phyloP scores from a whole-genome alignment of 1,140 invertebrate species.

The Caerostris extrusa region DNA sequence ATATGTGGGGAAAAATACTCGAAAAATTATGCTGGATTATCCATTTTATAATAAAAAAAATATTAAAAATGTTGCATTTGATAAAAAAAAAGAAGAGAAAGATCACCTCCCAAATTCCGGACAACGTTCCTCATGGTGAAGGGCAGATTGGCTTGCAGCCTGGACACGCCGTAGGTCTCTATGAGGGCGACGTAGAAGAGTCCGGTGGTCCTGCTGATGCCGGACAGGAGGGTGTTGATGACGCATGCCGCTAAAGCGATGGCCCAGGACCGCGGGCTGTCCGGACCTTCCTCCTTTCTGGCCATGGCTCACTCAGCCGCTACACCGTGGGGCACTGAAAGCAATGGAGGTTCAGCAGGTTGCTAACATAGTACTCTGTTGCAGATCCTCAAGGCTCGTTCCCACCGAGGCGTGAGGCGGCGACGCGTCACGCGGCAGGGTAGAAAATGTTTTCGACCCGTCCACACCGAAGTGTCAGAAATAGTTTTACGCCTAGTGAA shows the following conservation, averaged over 20 bases:
- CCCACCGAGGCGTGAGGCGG: no score
- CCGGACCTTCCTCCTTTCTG: slow-evolving; percentile 36
- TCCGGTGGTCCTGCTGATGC: slow-evolving; percentile 65
- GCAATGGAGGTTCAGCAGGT: no score
- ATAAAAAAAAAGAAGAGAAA: not conserved
- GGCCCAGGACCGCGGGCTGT: slow-evolving; percentile 42
- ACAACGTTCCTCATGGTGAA: slow-evolving; percentile 63
- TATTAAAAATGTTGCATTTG: no score
- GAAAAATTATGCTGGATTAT: no score
- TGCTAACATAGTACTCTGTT: no score
- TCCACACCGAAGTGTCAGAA: no score
- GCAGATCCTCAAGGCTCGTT: no score
- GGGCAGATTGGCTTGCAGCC: slow-evolving; percentile 62
- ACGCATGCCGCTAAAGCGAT: slow-evolving; percentile 59
- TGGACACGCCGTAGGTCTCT: slow-evolving; percentile 51
- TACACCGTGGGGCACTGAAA: not conserved
- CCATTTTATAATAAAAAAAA: no score
- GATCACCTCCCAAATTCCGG: slow-evolving; percentile 55
- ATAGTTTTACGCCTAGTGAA: no score
- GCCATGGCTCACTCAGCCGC: not conserved
- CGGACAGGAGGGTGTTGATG: slow-evolving; percentile 65
- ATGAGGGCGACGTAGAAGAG: slow-evolving; percentile 70
- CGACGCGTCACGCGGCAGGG: no score
- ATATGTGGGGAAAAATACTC: no score
- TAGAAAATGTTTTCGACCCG: no score